Base-by-base conservation (phyloP, 2,888 invertebrate genomes). In the Oxytorus armatus region DNA sequence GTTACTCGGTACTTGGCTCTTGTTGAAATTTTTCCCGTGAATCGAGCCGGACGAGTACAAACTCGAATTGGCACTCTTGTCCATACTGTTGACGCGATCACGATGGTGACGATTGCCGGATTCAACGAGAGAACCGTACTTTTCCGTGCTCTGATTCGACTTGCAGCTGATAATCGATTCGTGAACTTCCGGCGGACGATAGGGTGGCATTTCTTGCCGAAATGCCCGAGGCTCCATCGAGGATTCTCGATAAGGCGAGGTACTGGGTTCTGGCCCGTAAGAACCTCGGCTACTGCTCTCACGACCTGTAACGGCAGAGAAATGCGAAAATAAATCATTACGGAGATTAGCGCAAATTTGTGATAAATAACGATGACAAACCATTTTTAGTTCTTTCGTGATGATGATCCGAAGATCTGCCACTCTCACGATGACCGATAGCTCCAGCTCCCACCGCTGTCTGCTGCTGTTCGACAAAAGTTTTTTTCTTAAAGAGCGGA, bases 401-500 rank as follows among this genome's bases (percentile, higher is more conserved):
- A 70, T 72, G 65, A 57, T 77, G 72, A 42, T 77, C 77, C 47
- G 65, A 57, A 8, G 61, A 63, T 25, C 77, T 63, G 10, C 68
- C 36, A 11, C 51, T 78, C 8, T 78, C 79, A 0, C 53, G 39
- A 25, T 53, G 42, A 11, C 44, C 57, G 10, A 25, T 21, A 16
- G 25, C 53, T 18, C 65, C 65, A 11, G 23, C 59, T 47, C 63
- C 63, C n/a, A n/a, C n/a, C n/a, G n/a, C n/a, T n/a, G 65, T 90
- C 14, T 88, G 86, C 72, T 91, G 92, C 1, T 92, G 88, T 14
- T 92, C 91, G 2, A 78, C 82, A 16, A 89, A 91, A 4, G 87
- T 85, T 87, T 94, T 94, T 90, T 94, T 94, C 89, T 94, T 94
- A 81, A 95, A 93, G 83, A 95, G 93, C 11, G 95, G 95, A 73